A percentile compares a stretch with the other conserved stretches of the same genome.
These are phyloP conservation scores for Drosophila mauritiana DNA, from an alignment of 1,140 invertebrate species.

Conservation along the genomic window DNA sequence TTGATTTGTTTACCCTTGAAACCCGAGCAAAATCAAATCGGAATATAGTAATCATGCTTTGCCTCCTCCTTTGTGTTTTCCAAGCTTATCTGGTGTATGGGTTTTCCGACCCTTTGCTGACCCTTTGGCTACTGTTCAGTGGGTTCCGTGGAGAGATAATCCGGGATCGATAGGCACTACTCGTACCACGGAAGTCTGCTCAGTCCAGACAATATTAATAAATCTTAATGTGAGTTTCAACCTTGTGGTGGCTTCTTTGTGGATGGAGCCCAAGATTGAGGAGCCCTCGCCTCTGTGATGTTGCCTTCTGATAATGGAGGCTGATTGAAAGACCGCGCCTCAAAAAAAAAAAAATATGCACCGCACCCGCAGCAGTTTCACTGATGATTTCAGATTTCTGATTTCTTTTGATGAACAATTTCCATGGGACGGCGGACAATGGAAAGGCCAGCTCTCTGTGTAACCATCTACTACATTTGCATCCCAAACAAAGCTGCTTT, in stretches of 20 bases:
- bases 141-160: constrained; percentile 26
- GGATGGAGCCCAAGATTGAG: constrained; percentile 34
- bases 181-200: not conserved
- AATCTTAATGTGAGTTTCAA: constrained; percentile 58
- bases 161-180: constrained; percentile 39
- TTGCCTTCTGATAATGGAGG: constrained; percentile 59
- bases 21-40: not conserved
- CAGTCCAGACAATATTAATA: constrained; percentile 57
- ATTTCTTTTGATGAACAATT: constrained; percentile 71
- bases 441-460: constrained; percentile 43
- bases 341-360: constrained; percentile 3
- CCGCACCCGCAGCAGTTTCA: constrained; percentile 17
- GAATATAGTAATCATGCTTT: not conserved
- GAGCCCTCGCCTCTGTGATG: constrained; percentile 39
- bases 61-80: constrained; percentile 3
- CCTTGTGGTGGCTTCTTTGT: constrained; percentile 68
- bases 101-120: constrained; percentile 28
- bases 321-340: constrained; percentile 54
- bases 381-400: constrained; percentile 36
- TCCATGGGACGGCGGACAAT: constrained; percentile 49
- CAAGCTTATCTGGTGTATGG: constrained; percentile 4
- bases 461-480: constrained; percentile 39
- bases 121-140: constrained; percentile 38
- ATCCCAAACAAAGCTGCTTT: constrained; percentile 51
- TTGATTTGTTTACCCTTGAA: constrained; percentile 14